Evolutionary conservation across 1,140 invertebrate genomes (phyloP).

Genomic region (Ephestia elutella): DNA sequence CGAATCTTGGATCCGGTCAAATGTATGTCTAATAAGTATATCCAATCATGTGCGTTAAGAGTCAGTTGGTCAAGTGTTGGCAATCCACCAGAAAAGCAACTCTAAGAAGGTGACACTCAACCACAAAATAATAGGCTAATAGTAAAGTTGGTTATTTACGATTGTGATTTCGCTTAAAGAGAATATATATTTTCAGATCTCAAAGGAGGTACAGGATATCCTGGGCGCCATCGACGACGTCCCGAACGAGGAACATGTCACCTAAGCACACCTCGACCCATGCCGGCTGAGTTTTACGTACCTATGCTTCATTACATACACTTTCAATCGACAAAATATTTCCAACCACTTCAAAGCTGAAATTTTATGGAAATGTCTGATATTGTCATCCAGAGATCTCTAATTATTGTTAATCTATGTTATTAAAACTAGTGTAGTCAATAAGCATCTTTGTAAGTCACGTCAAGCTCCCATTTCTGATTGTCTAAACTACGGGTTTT

Average conservation of each 20-base stretch:
- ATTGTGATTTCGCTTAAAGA: not conserved
- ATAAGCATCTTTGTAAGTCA: constrained; percentile 1
- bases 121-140: not conserved
- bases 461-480: constrained; percentile 1
- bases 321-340: not conserved
- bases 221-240: constrained; percentile 14
- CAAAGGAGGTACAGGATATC: constrained; percentile 19
- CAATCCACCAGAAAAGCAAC: too few relatives aligned
- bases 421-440: not conserved
- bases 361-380: not conserved
- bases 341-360: not conserved
- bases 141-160: too few relatives aligned
- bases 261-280: not conserved
- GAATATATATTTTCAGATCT: constrained; percentile 18
- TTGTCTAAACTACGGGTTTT: constrained; percentile 18
- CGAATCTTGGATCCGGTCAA: too few relatives aligned
- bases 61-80: too few relatives aligned
- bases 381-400: constrained; percentile 12
- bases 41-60: too few relatives aligned
- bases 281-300: not conserved
- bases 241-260: not conserved
- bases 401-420: not conserved
- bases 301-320: too few relatives aligned
- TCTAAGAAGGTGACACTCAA: not conserved
- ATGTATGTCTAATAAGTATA: too few relatives aligned